Evolutionary conservation across 2,888 invertebrate species (phyloP), one percentile per base, ranked within the genome.

Genomic region (Lamproptera curius): DNA sequence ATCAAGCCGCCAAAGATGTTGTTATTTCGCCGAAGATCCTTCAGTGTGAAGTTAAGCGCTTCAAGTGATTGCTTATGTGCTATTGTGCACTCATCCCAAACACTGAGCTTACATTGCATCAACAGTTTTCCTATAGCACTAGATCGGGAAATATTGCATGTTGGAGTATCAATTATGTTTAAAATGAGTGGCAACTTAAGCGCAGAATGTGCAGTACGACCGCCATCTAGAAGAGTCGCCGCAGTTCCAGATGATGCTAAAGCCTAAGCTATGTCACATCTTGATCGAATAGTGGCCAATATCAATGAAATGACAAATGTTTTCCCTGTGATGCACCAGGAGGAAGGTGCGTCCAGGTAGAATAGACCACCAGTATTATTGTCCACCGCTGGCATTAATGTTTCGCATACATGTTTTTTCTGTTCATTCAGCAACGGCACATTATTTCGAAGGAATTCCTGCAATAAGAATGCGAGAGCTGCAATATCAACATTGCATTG

Each of bases 381-480:
- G 52, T 57, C 51, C 50, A 55, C 55, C 46, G 50, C 53, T 53
- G 53, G 52, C 53, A 61, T 61, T 51, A 58, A 54, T 54, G 52
- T 55, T 51, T 58, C 54, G 53, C 54, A 59, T 42, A 47, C 50
- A 41, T 56, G 36, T 54, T 54, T 55, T 54, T 55, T 55, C 47
- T 57, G 55, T 57, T 56, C 33, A 51, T 62, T 62, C 16, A 61
- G 59, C 40, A 44, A 55, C 11, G 60, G 59, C 50, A 67, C 53
- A 56, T 44, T 65, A 49, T 36, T 59, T 20, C 46, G 51, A 63
- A 55, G 51, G 47, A 53, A 51, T 57, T 52, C 47, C 48, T 52
- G 42, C 50, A 57, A 57, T 51, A n/a, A n/a, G n/a, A n/a, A n/a
- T n/a, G n/a, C n/a, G n/a, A n/a, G n/a, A n/a, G n/a, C n/a, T n/a